These are phyloP conservation scores for Aphelenchoides avenae DNA, from an alignment of 1,140 invertebrate genomes.

Conservation along the genomic window DNA sequence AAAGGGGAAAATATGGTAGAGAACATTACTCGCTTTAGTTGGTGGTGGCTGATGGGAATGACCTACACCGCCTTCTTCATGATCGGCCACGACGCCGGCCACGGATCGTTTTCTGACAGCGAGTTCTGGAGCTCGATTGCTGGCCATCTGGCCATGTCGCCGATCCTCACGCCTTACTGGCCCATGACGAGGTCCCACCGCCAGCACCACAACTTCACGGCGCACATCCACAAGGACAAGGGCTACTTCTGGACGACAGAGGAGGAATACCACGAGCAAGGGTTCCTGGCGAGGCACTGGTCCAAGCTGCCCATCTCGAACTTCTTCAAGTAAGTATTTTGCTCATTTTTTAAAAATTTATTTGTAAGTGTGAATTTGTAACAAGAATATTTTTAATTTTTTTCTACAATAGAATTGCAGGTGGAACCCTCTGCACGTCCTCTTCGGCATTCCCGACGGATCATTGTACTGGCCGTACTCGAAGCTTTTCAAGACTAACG, in stretches of 20 bases:
- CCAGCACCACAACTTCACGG: slow-evolving; percentile 39
- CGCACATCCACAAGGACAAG: slow-evolving; percentile 39
- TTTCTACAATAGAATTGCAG: too few species aligned
- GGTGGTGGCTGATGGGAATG: slow-evolving; percentile 58
- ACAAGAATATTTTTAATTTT: too few species aligned
- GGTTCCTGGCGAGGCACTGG: too few species aligned
- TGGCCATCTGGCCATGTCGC: slow-evolving; percentile 40
- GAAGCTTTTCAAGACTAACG: slow-evolving; percentile 37
- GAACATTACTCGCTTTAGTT: too few species aligned
- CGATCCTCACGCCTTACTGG: slow-evolving; percentile 21
- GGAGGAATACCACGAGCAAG: too few species aligned
- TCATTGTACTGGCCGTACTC: slow-evolving; percentile 45
- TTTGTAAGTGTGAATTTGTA: too few species aligned
- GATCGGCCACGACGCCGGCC: slow-evolving; percentile 59
- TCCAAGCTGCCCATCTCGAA: too few species aligned
- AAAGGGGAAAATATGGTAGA: too few species aligned
- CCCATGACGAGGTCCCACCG: slow-evolving; percentile 45
- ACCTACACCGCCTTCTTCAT: slow-evolving; percentile 59
- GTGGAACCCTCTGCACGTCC: too few species aligned
- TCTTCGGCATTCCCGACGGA: slow-evolving; percentile 21
- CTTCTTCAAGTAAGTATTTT: too few species aligned
- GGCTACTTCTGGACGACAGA: slow-evolving; percentile 40
- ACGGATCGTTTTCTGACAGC: slow-evolving; percentile 60
- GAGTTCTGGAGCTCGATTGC: slow-evolving; percentile 39
- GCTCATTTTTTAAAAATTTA: too few species aligned